phyloP scores from a whole-genome alignment of 1,140 invertebrate genomes.

The Leguminivora glycinivorella region DNA sequence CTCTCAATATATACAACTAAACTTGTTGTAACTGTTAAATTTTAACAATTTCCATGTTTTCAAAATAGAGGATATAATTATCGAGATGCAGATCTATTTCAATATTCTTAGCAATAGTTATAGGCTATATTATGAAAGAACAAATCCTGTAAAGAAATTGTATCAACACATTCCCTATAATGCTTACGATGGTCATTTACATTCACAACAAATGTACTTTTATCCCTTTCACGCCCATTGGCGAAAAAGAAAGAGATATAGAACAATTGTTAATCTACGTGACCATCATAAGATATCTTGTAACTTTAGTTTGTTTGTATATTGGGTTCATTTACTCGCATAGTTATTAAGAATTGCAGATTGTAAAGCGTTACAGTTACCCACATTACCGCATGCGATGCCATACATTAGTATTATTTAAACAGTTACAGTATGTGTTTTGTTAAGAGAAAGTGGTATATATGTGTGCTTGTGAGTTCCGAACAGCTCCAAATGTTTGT shows the following conservation, averaged over 20 bases:
- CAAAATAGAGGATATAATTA: conserved; percentile 36
- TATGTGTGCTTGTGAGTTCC: background rate
- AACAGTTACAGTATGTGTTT: conserved; percentile 31
- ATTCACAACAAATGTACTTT: conserved; percentile 38
- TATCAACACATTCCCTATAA: conserved; percentile 57
- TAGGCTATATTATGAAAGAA: conserved; percentile 28
- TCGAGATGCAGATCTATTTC: conserved; percentile 29
- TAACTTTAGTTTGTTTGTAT: conserved; percentile 52
- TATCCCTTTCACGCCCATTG: background rate
- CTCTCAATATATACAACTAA: conserved; percentile 34
- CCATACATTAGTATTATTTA: conserved; percentile 68
- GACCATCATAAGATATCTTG: background rate
- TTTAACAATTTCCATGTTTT: conserved; percentile 58
- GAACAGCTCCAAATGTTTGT: background rate
- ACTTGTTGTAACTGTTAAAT: conserved; percentile 66
- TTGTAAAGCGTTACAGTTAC: conserved; percentile 73
- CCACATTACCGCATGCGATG: conserved; percentile 64
- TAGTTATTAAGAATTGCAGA: conserved; percentile 54
- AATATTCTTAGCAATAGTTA: conserved; percentile 33
- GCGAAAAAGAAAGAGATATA: background rate
- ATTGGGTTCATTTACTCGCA: conserved; percentile 54
- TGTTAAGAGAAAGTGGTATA: conserved; percentile 8
- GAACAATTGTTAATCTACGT: background rate
- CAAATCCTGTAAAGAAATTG: conserved; percentile 20
- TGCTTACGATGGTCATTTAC: background rate